These are phyloP conservation scores for Danaus chrysippus DNA, from an alignment of 2,888 invertebrate genomes.

Conservation along the genomic window DNA sequence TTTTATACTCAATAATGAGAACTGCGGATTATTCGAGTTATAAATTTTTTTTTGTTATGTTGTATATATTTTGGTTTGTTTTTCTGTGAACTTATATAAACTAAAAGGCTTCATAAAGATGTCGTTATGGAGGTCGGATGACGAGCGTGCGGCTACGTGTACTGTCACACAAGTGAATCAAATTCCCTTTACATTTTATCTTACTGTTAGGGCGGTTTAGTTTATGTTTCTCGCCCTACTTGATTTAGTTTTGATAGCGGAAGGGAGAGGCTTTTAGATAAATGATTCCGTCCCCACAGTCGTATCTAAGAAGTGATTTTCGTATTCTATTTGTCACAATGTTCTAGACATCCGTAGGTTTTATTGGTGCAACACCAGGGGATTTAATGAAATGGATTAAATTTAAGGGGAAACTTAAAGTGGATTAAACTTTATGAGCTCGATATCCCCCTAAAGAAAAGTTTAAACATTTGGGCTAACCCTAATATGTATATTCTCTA, in stretches of 20 bases:
- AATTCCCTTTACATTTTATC: constrained; percentile 75
- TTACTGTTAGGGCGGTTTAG: constrained; percentile 73
- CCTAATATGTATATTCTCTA: constrained; percentile 23
- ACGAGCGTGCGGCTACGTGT: constrained; percentile 47
- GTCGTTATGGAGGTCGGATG: constrained; percentile 58
- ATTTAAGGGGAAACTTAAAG: constrained; percentile 53
- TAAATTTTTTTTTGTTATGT: neutral
- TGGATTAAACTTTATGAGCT: constrained; percentile 60
- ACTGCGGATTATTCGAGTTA: neutral
- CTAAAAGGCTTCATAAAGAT: constrained; percentile 42
- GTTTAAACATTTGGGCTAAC: constrained; percentile 18
- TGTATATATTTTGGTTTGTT: neutral
- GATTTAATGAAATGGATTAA: constrained; percentile 66
- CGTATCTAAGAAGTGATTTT: constrained; percentile 40
- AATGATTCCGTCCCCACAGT: constrained; percentile 51
- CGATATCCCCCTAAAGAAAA: constrained; percentile 14
- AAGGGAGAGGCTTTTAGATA: constrained; percentile 74
- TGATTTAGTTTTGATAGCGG: constrained; percentile 77
- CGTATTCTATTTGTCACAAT: constrained; percentile 62
- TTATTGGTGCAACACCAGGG: constrained; percentile 54
- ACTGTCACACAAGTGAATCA: constrained; percentile 72
- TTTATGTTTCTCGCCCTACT: constrained; percentile 74
- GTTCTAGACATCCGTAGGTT: constrained; percentile 53
- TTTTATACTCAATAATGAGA: neutral
- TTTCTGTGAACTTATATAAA: neutral